These are phyloP conservation scores for Acyrthosiphon pisum DNA, from an alignment of 1,140 invertebrate genomes.

Conservation along the genomic window DNA sequence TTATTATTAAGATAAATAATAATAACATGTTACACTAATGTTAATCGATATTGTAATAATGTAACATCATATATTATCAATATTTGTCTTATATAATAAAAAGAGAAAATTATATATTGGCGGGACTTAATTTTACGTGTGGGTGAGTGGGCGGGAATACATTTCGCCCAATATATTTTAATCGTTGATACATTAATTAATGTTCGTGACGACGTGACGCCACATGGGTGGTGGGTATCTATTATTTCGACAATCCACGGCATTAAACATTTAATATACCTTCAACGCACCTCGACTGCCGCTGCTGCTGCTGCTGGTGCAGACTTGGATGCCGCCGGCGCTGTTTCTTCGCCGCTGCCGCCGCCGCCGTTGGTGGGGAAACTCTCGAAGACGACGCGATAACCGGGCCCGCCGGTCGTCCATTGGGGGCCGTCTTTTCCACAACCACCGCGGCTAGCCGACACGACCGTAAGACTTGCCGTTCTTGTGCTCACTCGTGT, in stretches of 20 bases:
- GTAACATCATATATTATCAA: too few species aligned
- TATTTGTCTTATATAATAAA: too few species aligned
- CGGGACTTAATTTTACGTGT: neutral
- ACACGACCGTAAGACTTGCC: neutral
- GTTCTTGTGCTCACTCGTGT: constrained; percentile 40
- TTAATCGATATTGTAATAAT: too few species aligned
- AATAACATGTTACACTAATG: too few species aligned
- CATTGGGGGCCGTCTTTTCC: constrained; percentile 26
- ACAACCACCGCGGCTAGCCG: neutral
- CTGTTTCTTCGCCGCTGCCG: neutral
- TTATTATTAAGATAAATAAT: too few species aligned
- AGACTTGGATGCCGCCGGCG: neutral
- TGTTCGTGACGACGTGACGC: neutral
- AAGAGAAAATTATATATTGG: neutral
- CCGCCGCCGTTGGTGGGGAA: neutral
- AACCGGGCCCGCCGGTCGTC: neutral
- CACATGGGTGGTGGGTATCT: neutral
- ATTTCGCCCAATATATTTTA: neutral
- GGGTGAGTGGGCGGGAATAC: neutral
- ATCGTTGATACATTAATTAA: neutral
- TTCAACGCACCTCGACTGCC: neutral
- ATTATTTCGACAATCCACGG: neutral
- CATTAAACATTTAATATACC: neutral
- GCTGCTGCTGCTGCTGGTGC: too few species aligned
- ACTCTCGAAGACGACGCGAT: neutral